phyloP scores from a whole-genome alignment of 2,113 vertebrate genomes.

The Steatornis caripensis region DNA sequence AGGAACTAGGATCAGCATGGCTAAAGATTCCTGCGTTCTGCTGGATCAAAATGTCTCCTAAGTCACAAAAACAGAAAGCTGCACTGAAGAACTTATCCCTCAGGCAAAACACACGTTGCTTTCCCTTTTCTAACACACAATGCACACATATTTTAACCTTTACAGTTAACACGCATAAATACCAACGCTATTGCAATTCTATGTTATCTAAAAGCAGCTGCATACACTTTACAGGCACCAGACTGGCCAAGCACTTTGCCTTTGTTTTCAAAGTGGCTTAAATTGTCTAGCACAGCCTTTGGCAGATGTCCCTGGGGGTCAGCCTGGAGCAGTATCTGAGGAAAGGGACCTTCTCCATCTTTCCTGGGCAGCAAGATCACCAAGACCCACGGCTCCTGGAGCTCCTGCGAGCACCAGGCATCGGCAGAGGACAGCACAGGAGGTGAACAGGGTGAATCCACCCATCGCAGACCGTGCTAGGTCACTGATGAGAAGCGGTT shows the following conservation, averaged over 20 bases:
- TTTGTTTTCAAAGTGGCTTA: too few species aligned
- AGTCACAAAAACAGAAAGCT: not conserved
- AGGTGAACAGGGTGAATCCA: not conserved
- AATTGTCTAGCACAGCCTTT: not conserved
- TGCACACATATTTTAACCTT: not conserved
- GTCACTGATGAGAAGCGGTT: not conserved
- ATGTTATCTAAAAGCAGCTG: not conserved
- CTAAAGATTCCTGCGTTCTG: not conserved
- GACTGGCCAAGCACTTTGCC: not conserved
- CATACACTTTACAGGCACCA: not conserved
- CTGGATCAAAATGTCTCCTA: not conserved
- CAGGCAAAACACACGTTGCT: too few species aligned
- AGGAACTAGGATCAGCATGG: not conserved
- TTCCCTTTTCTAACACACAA: not conserved
- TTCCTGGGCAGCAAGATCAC: rapidly evolving
- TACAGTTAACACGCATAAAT: not conserved
- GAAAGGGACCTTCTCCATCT: not conserved
- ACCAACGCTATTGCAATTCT: not conserved
- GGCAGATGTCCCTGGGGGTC: not conserved
- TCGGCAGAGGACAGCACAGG: not conserved
- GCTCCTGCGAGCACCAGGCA: not conserved
- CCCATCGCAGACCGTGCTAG: not conserved
- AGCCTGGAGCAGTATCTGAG: not conserved
- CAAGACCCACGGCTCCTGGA: not conserved
- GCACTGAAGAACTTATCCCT: not conserved